Base-by-base conservation (phyloP, 1,140 invertebrate species). In the Listronotus oregonensis region DNA sequence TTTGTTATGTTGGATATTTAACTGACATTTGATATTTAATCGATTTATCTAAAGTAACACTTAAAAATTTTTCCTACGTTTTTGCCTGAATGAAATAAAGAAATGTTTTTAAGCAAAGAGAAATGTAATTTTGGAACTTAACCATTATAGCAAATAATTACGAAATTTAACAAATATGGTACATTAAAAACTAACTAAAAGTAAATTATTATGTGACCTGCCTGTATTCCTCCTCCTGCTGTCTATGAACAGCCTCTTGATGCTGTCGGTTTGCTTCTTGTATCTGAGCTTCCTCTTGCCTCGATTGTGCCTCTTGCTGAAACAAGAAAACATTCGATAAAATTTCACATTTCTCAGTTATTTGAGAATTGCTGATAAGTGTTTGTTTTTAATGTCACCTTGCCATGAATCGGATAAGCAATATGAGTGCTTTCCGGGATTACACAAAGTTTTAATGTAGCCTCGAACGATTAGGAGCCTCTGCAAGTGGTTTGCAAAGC, bases 171-270 rank as follows among this genome's bases (percentile, higher is more conserved):
- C n/a, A n/a, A n/a, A n/a, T n/a, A n/a, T n/a, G n/a, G n/a, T n/a
- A n/a, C n/a, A n/a, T n/a, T 27, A 27, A 27, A 27, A 27, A 27
- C 1, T 27, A 27, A 27, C 21, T 27, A 27, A 27, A 27, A 27
- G 21, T 27, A 27, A 27, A 27, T 27, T 27, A 27, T 27, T 27
- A 49, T 49, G 44, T 64, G 52, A 64, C 61, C 50, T 70, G 68
- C 60, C 70, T 66, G 40, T 82, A 80, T 54, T 75, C 71, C 47
- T 73, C 69, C 18, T 76, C 71, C 46, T 73, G 73, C 46, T 75
- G 77, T 39, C 69, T 68, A 47, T 77, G 73, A 68, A 75, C 70
- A 66, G 71, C 54, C 49, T 68, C 70, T 60, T 75, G 74, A 42
- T 75, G 76, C 66, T 76, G 76, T 60, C 70, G 64, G 47, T 73